A percentile compares a stretch with the other conserved stretches of the same genome.
phyloP scores from a whole-genome alignment of 2,113 vertebrate species.

The Cacatua alba region DNA sequence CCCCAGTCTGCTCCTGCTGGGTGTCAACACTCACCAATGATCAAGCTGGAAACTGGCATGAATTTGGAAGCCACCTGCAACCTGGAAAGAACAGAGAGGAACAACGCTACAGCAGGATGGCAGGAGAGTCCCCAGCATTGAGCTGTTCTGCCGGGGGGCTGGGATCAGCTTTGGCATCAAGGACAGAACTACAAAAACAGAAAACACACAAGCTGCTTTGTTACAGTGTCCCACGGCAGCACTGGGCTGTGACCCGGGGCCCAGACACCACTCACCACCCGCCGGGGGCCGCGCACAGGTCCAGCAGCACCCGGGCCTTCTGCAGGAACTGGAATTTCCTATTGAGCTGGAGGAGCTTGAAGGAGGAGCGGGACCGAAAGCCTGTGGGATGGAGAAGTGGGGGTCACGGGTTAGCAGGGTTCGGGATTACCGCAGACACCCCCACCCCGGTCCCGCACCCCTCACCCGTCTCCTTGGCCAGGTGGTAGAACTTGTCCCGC shows the following conservation, averaged over 20 bases:
- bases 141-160: fast-evolving
- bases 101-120: background rate
- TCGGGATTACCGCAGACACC: fast-evolving
- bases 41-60: slow-evolving; percentile 96
- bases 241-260: fast-evolving
- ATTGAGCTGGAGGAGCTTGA: slow-evolving; percentile 97
- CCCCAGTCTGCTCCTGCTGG: fast-evolving
- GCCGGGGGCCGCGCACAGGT: slow-evolving; percentile 93
- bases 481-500: slow-evolving; percentile 94
- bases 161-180: fast-evolving
- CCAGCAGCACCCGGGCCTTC: slow-evolving; percentile 89
- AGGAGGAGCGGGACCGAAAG: slow-evolving; percentile 95
- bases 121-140: background rate
- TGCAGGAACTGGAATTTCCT: slow-evolving; percentile 95
- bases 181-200: fast-evolving
- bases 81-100: slow-evolving; percentile 66
- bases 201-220: fast-evolving
- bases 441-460: fast-evolving
- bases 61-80: slow-evolving; percentile 96
- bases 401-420: fast-evolving
- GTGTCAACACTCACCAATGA: slow-evolving; percentile 85
- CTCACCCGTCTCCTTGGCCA: slow-evolving; percentile 96
- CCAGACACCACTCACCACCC: slow-evolving; percentile 83
- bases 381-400: slow-evolving; percentile 73
- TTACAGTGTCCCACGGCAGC: fast-evolving